Evolutionary conservation across 2,888 invertebrate species (phyloP).

Genomic region (Drosophila seclusa): DNA sequence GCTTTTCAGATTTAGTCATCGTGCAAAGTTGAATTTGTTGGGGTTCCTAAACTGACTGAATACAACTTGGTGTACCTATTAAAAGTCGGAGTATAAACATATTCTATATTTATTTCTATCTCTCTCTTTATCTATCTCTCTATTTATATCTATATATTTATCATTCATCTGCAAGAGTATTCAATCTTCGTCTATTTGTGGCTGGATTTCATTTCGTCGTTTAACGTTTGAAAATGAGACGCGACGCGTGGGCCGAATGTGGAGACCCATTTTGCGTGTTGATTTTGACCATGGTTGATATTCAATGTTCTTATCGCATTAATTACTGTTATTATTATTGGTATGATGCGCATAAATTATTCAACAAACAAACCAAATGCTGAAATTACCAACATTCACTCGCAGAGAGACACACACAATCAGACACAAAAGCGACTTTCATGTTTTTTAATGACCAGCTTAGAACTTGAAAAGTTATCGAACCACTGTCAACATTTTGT

Average conservation of each 20-base stretch:
- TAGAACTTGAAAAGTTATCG: slow-evolving; percentile 11
- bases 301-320: slow-evolving; percentile 51
- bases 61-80: neutral
- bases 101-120: neutral
- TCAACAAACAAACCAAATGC: slow-evolving; percentile 36
- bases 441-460: slow-evolving; percentile 45
- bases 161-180: neutral
- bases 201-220: slow-evolving; percentile 1
- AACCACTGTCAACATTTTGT: slow-evolving; percentile 14
- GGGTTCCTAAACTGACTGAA: neutral
- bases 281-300: slow-evolving; percentile 29
- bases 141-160: neutral
- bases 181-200: neutral
- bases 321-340: slow-evolving; percentile 68
- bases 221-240: slow-evolving; percentile 24
- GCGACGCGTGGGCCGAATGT: slow-evolving; percentile 48
- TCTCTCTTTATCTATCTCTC: neutral
- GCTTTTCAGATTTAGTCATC: too few species aligned
- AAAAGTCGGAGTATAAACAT: neutral
- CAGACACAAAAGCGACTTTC: slow-evolving; percentile 41
- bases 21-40: neutral
- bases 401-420: neutral
- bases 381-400: slow-evolving; percentile 53
- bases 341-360: slow-evolving; percentile 68
- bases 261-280: slow-evolving; percentile 34